A percentile compares a stretch with the other conserved stretches of the same genome.
These are phyloP conservation scores for Chaetogeoica ovagalla DNA, from an alignment of 2,888 invertebrate species.

Conservation along the genomic window DNA sequence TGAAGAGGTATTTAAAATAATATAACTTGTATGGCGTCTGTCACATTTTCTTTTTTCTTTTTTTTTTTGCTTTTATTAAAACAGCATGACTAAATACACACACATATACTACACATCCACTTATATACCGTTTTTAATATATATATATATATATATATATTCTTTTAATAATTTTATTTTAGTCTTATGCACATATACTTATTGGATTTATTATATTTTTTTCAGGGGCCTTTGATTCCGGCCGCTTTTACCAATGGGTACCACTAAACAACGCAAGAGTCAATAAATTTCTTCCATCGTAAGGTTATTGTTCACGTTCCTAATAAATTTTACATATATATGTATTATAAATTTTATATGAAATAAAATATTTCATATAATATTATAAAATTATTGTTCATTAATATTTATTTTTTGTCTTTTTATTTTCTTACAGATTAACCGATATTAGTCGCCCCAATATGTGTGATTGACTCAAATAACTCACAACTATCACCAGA, in stretches of 20 bases:
- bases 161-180: not conserved
- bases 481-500: conserved; percentile 52
- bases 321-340: not conserved
- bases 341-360: not conserved
- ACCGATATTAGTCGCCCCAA: conserved; percentile 46
- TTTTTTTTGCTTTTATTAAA: not conserved
- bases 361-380: not conserved
- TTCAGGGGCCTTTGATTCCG: conserved; percentile 95
- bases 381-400: not conserved
- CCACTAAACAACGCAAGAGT: conserved; percentile 70
- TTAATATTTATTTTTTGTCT: conserved; percentile 1
- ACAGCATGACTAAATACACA: not conserved
- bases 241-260: conserved; percentile 98
- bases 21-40: no score
- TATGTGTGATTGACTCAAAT: conserved; percentile 46
- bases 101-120: not conserved
- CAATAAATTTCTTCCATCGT: conserved; percentile 52
- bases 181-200: not conserved
- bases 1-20: no score
- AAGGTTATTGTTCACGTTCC: conserved; percentile 29
- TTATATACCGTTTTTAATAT: not conserved
- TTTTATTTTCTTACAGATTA: conserved; percentile 29
- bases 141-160: not conserved
- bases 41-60: not conserved
- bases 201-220: conserved; percentile 59